phyloP scores from a whole-genome alignment of 2,888 invertebrate species.

The Ennomos erosarius region DNA sequence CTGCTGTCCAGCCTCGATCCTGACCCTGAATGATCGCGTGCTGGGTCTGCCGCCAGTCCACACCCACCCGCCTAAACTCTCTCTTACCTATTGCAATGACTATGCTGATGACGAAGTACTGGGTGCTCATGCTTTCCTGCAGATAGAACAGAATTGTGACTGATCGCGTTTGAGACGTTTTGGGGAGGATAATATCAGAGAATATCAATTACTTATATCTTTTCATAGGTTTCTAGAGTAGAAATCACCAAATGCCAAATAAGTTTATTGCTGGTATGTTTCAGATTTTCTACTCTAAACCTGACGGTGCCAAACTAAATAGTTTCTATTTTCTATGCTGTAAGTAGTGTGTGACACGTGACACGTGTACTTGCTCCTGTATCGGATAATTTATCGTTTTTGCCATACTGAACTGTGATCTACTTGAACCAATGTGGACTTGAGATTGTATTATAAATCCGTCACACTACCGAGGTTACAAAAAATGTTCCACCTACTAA shows the following conservation, averaged over 20 bases:
- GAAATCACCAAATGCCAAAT: conserved; percentile 4
- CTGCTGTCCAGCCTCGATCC: conserved; percentile 62
- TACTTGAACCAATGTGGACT: no score
- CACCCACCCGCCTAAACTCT: conserved; percentile 66
- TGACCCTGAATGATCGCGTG: conserved; percentile 60
- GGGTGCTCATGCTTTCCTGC: conserved; percentile 35
- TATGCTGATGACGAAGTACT: conserved; percentile 22
- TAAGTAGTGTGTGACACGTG: no score
- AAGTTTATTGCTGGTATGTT: no score
- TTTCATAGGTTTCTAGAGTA: not conserved
- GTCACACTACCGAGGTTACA: not conserved
- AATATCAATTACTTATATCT: no score
- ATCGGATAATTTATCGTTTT: no score
- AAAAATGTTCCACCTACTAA: conserved; percentile 6
- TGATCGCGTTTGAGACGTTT: conserved; percentile 1
- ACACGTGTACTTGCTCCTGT: no score
- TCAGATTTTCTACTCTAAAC: no score
- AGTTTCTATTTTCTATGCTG: no score
- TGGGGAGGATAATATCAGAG: no score
- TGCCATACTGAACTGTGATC: no score
- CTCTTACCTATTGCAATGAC: conserved; percentile 39
- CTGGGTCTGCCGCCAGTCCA: conserved; percentile 60
- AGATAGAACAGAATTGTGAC: conserved; percentile 28
- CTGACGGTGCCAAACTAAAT: no score
- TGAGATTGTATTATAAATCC: not conserved